phyloP scores from a whole-genome alignment of 2,113 vertebrate species.

The Herpailurus yagouaroundi region DNA sequence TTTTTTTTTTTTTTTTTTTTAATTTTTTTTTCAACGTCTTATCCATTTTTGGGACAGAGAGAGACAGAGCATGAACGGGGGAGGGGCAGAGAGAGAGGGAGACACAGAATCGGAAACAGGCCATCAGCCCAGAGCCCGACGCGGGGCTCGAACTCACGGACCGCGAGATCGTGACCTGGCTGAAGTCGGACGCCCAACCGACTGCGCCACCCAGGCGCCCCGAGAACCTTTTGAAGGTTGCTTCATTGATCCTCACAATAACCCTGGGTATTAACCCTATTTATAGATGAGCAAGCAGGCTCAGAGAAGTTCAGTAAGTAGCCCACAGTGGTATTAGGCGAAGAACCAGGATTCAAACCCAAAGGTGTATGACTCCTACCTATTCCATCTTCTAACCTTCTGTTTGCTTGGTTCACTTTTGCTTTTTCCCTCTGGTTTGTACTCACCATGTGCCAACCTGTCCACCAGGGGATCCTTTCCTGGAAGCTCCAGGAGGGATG shows the following conservation, averaged over 20 bases:
- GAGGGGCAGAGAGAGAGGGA: too few relatives aligned
- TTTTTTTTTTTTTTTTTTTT: too few relatives aligned
- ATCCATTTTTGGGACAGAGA: too few relatives aligned
- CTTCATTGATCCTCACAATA: neutral
- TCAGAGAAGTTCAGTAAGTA: neutral
- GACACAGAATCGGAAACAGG: too few relatives aligned
- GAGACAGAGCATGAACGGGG: too few relatives aligned
- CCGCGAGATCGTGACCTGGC: too few relatives aligned
- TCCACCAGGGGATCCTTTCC: neutral
- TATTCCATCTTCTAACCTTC: neutral
- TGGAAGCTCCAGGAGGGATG: neutral
- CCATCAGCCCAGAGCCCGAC: too few relatives aligned
- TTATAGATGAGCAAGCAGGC: neutral
- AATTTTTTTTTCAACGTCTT: too few relatives aligned
- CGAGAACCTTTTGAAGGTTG: neutral
- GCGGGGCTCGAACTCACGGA: too few relatives aligned
- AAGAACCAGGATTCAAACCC: neutral
- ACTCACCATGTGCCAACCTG: neutral
- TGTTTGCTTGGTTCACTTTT: neutral
- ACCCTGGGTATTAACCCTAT: neutral
- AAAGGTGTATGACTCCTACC: neutral
- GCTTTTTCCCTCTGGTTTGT: neutral
- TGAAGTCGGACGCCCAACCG: too few relatives aligned
- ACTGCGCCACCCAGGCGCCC: too few relatives aligned
- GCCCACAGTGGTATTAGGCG: neutral